Evolutionary conservation across 2,888 invertebrate species (phyloP).

Genomic region (Linyphia triangularis): DNA sequence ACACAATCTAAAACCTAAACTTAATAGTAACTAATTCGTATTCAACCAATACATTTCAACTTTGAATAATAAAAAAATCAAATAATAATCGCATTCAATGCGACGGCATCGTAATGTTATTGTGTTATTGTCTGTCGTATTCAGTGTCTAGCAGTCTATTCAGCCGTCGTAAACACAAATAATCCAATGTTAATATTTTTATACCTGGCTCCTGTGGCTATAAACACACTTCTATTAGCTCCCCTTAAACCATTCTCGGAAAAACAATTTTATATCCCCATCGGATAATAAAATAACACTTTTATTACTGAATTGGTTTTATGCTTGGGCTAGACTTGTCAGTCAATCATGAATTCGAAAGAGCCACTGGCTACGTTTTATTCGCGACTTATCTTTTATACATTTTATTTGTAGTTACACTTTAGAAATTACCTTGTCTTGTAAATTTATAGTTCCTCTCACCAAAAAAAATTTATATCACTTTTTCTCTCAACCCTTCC

Average conservation of each 20-base stretch:
- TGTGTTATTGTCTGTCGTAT: neutral
- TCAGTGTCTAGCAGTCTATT: neutral
- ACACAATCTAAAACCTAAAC: no score
- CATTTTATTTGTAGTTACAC: no score
- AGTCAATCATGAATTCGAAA: neutral
- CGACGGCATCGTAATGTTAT: neutral
- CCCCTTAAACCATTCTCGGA: neutral
- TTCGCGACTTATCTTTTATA: no score
- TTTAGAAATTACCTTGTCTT: neutral
- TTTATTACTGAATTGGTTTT: constrained; percentile 26
- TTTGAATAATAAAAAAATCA: neutral
- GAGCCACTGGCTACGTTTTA: neutral
- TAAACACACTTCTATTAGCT: neutral
- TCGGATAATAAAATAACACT: constrained; percentile 24
- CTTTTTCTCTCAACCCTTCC: no score
- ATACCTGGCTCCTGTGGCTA: neutral
- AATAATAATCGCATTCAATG: no score
- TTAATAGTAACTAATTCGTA: neutral
- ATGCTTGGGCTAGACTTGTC: constrained; percentile 10
- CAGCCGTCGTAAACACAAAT: constrained; percentile 1
- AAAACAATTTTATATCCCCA: constrained; percentile 37
- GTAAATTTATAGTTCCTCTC: no score
- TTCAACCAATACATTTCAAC: neutral
- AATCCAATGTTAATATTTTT: constrained; percentile 41
- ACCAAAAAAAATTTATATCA: no score